A percentile compares a stretch with the other conserved stretches of the same genome.
Evolutionary conservation across 2,888 invertebrate genomes (phyloP).

Genomic region (Dendrolimus pini): DNA sequence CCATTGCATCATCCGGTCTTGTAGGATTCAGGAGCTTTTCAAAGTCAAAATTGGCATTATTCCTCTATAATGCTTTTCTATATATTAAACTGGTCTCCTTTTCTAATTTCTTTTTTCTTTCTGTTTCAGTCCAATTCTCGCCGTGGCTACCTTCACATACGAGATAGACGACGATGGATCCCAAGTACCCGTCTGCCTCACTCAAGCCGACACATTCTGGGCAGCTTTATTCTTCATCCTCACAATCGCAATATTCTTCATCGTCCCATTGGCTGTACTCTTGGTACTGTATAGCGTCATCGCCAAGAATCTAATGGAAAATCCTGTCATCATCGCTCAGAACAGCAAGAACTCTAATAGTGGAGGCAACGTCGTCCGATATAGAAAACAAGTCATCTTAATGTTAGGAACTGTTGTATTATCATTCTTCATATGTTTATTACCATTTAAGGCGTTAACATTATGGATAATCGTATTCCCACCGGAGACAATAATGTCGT

Average conservation of each 20-base stretch:
- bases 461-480: constrained; percentile 91
- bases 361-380: constrained; percentile 78
- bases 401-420: constrained; percentile 94
- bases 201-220: constrained; percentile 87
- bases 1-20: no score
- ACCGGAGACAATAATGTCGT: constrained; percentile 78
- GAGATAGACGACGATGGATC: constrained; percentile 84
- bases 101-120: no score
- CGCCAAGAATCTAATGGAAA: constrained; percentile 89
- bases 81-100: no score
- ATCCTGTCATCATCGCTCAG: constrained; percentile 82
- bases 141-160: constrained; percentile 85
- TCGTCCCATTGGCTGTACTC: constrained; percentile 87
- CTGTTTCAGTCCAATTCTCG: constrained; percentile 86
- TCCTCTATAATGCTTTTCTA: no score
- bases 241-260: constrained; percentile 89
- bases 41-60: no score
- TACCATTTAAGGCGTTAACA: constrained; percentile 92
- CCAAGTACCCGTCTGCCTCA: constrained; percentile 86
- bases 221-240: constrained; percentile 87
- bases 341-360: constrained; percentile 66
- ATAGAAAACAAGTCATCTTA: constrained; percentile 88
- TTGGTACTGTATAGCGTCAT: constrained; percentile 90
- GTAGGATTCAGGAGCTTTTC: no score
- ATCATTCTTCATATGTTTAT: constrained; percentile 92